phyloP scores from a whole-genome alignment of 2,888 invertebrate genomes.

The Polydesmus complanatus region DNA sequence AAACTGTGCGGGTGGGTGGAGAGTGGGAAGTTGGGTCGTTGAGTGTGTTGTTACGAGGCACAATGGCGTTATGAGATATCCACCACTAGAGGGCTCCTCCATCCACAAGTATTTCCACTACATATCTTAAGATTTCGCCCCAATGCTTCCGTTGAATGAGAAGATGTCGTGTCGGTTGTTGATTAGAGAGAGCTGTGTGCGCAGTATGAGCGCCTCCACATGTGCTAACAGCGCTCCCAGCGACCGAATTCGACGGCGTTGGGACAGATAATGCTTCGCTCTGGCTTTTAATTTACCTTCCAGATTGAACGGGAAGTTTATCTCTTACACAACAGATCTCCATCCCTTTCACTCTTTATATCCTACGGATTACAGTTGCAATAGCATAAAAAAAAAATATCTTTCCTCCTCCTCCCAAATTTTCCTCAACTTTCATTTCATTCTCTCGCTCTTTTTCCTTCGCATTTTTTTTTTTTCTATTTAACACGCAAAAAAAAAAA shows the following conservation, averaged over 20 bases:
- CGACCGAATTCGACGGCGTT: background rate
- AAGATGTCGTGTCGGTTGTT: background rate
- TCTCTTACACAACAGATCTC: background rate
- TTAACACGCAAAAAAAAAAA: no score
- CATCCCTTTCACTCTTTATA: no score
- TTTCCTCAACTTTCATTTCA: background rate
- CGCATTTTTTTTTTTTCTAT: background rate
- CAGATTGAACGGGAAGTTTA: background rate
- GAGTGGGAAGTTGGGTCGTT: background rate
- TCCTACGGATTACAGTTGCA: background rate
- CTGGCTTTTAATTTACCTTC: background rate
- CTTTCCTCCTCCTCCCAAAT: background rate
- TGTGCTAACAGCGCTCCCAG: background rate
- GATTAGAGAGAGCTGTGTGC: background rate
- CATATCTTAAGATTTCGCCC: background rate
- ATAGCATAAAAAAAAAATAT: background rate
- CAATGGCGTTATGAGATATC: background rate
- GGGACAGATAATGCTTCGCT: background rate
- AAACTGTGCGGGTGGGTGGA: background rate
- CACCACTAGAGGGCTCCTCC: background rate
- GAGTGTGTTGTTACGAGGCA: background rate
- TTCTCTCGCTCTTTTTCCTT: background rate
- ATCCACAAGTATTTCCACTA: background rate
- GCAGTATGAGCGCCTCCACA: no score
- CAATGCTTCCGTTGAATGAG: background rate